Conservation (phyloP, 2,113 vertebrate species). For the Calypte anna region DNA sequence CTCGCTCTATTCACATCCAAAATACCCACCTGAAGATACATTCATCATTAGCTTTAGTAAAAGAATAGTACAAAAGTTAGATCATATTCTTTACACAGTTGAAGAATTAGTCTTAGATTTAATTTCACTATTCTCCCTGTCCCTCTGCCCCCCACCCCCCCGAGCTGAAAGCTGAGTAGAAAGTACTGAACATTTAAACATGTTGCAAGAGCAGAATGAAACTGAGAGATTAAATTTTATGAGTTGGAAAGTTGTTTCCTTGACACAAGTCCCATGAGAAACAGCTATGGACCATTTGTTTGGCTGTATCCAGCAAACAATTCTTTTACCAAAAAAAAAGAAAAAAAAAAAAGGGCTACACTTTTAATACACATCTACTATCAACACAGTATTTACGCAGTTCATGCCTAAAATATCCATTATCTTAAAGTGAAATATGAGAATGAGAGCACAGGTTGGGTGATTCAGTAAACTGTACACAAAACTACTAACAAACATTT, state of each 20-base stretch:
- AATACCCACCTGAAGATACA: slow-evolving; percentile 61
- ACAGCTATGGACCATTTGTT: neutral
- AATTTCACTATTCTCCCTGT: slow-evolving; percentile 9
- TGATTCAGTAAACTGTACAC: slow-evolving; percentile 63
- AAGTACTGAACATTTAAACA: slow-evolving; percentile 62
- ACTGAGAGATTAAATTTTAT: neutral
- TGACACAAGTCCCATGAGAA: neutral
- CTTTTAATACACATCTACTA: slow-evolving; percentile 61
- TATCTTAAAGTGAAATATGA: slow-evolving; percentile 60
- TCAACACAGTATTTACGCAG: slow-evolving; percentile 65
- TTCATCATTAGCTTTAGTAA: slow-evolving; percentile 65
- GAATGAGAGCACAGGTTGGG: neutral
- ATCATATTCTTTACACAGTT: slow-evolving; percentile 57
- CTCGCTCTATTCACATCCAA: slow-evolving; percentile 55
- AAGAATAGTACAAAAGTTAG: slow-evolving; percentile 67
- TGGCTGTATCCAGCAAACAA: neutral
- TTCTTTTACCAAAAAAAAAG: neutral
- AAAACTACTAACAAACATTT: slow-evolving; percentile 62
- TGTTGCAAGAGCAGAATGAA: slow-evolving; percentile 35
- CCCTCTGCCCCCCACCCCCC: neutral
- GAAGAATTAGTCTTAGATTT: slow-evolving; percentile 58
- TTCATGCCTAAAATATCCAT: slow-evolving; percentile 70
- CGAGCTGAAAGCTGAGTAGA: slow-evolving; percentile 50
- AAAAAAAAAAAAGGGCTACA: neutral
- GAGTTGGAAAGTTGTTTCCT: neutral